Base-by-base conservation (phyloP, 2,888 invertebrate genomes). In the Coenonympha arcania region DNA sequence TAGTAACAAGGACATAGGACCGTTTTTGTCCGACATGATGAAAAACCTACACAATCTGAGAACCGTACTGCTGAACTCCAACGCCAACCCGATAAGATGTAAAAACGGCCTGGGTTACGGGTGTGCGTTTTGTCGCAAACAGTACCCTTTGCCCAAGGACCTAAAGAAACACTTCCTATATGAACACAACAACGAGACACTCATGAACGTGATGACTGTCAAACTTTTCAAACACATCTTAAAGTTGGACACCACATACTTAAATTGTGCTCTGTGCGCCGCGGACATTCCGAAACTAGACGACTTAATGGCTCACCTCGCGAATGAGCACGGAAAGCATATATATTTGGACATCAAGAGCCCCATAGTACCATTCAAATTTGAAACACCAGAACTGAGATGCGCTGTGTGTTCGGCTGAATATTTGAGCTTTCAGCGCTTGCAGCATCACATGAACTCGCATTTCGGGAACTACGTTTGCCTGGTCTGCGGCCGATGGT, bases 361-460 rank as follows among this genome's bases (percentile, higher is more conserved):
- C 22, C 69, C 72, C 34, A 75, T 81, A 4, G 56, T 82, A 0
- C 79, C 78, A 0, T 82, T 82, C 44, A 76, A 67, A 55, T 80
- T 82, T 28, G 75, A 78, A 6, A 61, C 70, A 0, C 61, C 69
- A 0, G 62, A 67, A 22, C 48, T 79, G 3, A 61, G 58, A 15
- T 81, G 80, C 53, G 69, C 67, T 0, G 62, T 73, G 0, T 81
- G 81, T 48, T 48, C 56, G 0, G 50, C 57, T 1, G 63, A 62
- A 15, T 77, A 69, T 48, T 53, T 56, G 3, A 69, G 65, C 0
- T 81, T 81, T 49, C 78, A 79, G 56, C 58, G 68, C 0, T 51
- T 80, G 0, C 73, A 73, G 20, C 73, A 76, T 37, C 80, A 80
- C 30, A 80, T 81, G 80, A 79, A 75, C 42, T 58, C 63, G 0